phyloP scores from a whole-genome alignment of 2,113 vertebrate genomes.

The Corynorhinus townsendii region DNA sequence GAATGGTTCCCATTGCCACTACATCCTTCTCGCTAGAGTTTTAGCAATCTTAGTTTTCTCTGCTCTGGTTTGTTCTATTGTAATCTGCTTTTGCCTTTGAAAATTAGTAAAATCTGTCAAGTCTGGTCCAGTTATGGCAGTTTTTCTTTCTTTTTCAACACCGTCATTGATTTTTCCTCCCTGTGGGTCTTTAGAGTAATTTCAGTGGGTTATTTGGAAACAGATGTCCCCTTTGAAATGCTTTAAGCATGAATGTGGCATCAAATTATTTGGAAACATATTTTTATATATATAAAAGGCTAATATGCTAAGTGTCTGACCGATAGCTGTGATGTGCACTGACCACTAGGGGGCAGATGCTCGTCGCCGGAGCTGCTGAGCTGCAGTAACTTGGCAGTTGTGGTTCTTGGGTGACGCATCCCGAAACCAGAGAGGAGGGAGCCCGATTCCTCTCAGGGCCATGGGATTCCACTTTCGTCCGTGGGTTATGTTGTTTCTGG shows the following conservation, averaged over 20 bases:
- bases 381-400: too few species aligned
- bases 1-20: neutral
- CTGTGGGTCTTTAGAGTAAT: neutral
- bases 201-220: neutral
- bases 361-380: too few species aligned
- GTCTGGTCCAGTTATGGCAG: neutral
- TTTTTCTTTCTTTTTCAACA: neutral
- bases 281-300: neutral
- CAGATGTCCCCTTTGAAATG: neutral
- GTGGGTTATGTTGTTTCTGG: too few species aligned
- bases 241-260: neutral
- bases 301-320: too few species aligned
- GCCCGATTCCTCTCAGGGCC: too few species aligned
- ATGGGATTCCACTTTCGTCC: too few species aligned
- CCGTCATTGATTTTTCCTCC: neutral
- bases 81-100: neutral
- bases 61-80: neutral
- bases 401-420: too few species aligned
- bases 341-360: too few species aligned
- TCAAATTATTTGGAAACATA: neutral
- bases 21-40: neutral
- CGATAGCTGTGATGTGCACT: too few species aligned
- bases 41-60: neutral
- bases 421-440: too few species aligned
- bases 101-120: neutral